Conservation (phyloP, 2,113 vertebrate genomes). For the Platanista minor region DNA sequence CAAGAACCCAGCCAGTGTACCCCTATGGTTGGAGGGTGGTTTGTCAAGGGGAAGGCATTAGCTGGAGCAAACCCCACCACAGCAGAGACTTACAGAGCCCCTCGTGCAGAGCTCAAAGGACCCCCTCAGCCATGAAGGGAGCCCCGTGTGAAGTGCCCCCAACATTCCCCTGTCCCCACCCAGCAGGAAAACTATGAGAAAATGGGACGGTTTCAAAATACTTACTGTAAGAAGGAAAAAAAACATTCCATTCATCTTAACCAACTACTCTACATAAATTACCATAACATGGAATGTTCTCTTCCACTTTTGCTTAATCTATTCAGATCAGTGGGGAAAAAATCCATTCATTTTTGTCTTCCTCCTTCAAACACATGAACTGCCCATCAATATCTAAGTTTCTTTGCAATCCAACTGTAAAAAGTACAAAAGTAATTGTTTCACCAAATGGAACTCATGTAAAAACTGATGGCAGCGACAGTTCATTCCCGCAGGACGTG, state of each 20-base stretch:
- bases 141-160: background rate
- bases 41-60: rapidly evolving
- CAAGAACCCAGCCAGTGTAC: background rate
- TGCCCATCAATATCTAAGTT: slow-evolving; percentile 29
- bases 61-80: background rate
- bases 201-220: background rate
- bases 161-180: background rate
- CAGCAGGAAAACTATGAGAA: background rate
- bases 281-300: slow-evolving; percentile 22
- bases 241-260: background rate
- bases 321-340: background rate
- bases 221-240: background rate
- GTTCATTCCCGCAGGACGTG: background rate
- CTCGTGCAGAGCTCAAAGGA: background rate
- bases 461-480: background rate
- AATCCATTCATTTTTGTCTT: slow-evolving; percentile 10
- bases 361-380: background rate
- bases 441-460: background rate
- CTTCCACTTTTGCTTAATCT: slow-evolving; percentile 23
- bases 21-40: rapidly evolving
- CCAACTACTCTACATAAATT: slow-evolving; percentile 27
- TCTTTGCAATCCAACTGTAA: background rate
- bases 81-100: background rate
- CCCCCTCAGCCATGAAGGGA: background rate
- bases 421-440: slow-evolving; percentile 24